Evolutionary conservation across 2,113 vertebrate genomes (phyloP), one percentile per base, ranked within the genome.

Genomic region (Periophthalmodon schlosseri): DNA sequence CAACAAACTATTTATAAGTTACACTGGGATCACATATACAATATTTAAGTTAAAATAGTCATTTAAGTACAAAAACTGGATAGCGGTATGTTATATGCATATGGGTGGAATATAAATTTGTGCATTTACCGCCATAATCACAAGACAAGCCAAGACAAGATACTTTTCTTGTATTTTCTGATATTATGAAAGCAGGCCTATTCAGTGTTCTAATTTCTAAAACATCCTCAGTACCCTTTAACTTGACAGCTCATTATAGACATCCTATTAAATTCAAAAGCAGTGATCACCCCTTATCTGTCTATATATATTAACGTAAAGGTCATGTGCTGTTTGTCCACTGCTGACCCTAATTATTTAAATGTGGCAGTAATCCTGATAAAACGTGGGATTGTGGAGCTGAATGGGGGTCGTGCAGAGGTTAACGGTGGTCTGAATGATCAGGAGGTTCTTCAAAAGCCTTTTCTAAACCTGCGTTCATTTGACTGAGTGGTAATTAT

Each of bases 371-470:
- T 92, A 93, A 94, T 94, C 89, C 91, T 82, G 67, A 15, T 78
- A 91, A 63, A 88, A 91, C 90, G 68, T 3, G 60, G 78, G 90
- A 89, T 91, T 91, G 72, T 83, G 78, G 34, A 77, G 68, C 84
- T 85, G 85, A 88, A 93, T 90, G 84, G 77, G 86, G 92, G 90
- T 91, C 85, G 88, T 63, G 23, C 46, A 73, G 83, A 91, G 92
- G 91, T 91, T 93, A 94, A 93, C 93, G 84, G 91, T 87, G 83
- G 91, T 80, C 82, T 80, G 86, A 92, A 87, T 90, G 87, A 85
- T 86, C 86, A 74, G 61, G 71, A 89, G 78, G 73, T 74, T 89
- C 78, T 86, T 75, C 71, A 68, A 60, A 65, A 75, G 65, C 49
- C 77, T 76, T 84, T 72, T 58, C 16, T 78, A 75, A 74, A 69